Conservation (phyloP, 2,113 vertebrate genomes). For the Hiodon alosoides region DNA sequence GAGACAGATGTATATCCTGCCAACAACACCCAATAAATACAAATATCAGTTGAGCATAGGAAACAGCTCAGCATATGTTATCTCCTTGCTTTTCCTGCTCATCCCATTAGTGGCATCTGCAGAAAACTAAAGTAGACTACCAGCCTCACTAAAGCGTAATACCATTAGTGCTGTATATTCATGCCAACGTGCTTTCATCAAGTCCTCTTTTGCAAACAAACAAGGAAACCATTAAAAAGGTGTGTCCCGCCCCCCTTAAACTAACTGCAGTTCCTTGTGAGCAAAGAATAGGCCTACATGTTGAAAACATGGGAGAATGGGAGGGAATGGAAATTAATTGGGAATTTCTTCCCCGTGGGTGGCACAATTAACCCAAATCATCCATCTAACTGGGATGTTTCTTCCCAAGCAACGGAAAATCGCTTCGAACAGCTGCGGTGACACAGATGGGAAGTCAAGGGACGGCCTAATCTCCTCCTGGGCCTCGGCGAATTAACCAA, state of each 20-base stretch:
- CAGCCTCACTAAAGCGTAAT: not conserved
- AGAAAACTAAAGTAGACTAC: not conserved
- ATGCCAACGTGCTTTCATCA: not conserved
- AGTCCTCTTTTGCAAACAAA: too few relatives aligned
- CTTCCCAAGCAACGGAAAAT: too few relatives aligned
- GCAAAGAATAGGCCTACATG: not conserved
- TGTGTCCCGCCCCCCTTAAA: too few relatives aligned
- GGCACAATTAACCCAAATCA: too few relatives aligned
- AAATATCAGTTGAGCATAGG: not conserved
- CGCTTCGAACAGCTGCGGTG: too few relatives aligned
- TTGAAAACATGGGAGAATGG: too few relatives aligned
- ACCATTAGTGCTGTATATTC: not conserved
- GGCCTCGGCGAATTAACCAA: slow-evolving; percentile 1
- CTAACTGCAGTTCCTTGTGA: not conserved
- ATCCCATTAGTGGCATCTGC: not conserved
- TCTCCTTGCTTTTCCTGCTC: not conserved
- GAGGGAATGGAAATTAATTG: too few relatives aligned
- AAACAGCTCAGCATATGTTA: not conserved
- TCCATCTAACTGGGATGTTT: too few relatives aligned
- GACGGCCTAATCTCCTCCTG: not conserved
- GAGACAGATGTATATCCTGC: too few relatives aligned
- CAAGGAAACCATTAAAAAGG: too few relatives aligned
- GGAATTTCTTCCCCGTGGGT: too few relatives aligned
- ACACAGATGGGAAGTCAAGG: too few relatives aligned
- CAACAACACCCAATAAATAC: not conserved